Evolutionary conservation across 2,888 invertebrate genomes (phyloP).

Genomic region (Itoplectis maculator): DNA sequence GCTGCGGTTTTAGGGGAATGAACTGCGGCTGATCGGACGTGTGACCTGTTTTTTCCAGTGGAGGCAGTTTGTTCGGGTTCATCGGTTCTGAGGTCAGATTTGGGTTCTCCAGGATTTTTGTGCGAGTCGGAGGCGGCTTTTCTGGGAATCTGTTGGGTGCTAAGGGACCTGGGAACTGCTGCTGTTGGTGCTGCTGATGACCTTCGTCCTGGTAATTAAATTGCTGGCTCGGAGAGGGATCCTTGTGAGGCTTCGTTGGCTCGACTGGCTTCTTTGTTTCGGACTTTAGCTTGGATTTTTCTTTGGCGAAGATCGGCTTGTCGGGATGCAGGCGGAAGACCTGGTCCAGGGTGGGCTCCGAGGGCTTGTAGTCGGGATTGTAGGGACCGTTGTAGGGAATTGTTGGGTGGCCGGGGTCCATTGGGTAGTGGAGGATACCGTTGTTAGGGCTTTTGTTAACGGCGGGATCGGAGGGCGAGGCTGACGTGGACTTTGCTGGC

Average conservation of each 20-base stretch:
- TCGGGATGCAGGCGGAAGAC: conserved; percentile 77
- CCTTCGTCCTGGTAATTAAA: conserved; percentile 23
- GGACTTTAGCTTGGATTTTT: conserved; percentile 78
- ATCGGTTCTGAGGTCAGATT: conserved; percentile 58
- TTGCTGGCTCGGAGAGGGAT: conserved; percentile 71
- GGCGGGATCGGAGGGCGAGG: conserved; percentile 25
- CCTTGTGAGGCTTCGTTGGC: conserved; percentile 77
- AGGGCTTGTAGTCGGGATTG: conserved; percentile 83
- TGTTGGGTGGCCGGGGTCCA: conserved; percentile 82
- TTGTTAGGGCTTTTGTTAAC: conserved; percentile 50
- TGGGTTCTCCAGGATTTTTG: conserved; percentile 64
- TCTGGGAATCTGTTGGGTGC: conserved; percentile 77
- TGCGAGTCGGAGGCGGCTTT: conserved; percentile 31
- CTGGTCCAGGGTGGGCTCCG: conserved; percentile 78
- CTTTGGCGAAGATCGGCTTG: conserved; percentile 73
- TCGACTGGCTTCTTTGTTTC: conserved; percentile 81
- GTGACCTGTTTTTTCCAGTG: conserved; percentile 63
- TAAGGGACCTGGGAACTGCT: conserved; percentile 79
- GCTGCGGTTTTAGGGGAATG: conserved; percentile 74
- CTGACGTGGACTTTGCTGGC: conserved; percentile 33
- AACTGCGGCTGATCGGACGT: conserved; percentile 78
- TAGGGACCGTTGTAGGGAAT: conserved; percentile 84
- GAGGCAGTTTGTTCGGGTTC: conserved; percentile 72
- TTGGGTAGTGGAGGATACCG: conserved; percentile 78
- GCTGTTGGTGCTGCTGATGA: conserved; percentile 23